Evolutionary conservation across 2,888 invertebrate species (phyloP).

Genomic region (Caenorhabditis sulstoni): DNA sequence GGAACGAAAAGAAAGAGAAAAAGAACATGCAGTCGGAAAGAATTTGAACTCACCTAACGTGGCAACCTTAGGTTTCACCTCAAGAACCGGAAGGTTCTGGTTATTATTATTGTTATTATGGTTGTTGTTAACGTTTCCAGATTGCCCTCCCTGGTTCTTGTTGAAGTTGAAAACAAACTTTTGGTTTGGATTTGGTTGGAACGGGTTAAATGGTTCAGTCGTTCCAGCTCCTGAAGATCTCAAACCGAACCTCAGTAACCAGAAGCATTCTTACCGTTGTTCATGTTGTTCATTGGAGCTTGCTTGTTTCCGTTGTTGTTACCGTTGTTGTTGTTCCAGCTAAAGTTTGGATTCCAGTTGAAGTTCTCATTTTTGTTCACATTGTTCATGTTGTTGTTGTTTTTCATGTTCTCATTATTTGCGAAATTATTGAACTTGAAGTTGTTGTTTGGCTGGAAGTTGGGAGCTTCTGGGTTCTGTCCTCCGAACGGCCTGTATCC

Average conservation of each 20-base stretch:
- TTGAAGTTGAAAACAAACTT: conserved; percentile 59
- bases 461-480: conserved; percentile 27
- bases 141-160: conserved; percentile 36
- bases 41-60: conserved; percentile 62
- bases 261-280: conserved; percentile 11
- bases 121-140: conserved; percentile 9
- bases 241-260: neutral
- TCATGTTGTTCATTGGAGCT: conserved; percentile 33
- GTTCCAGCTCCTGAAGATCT: conserved; percentile 12
- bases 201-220: conserved; percentile 39
- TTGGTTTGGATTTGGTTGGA: conserved; percentile 63
- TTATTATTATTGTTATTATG: conserved; percentile 36
- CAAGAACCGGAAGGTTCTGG: conserved; percentile 30
- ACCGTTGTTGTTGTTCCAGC: conserved; percentile 53
- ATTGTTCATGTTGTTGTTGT: conserved; percentile 22
- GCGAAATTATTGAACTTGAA: conserved; percentile 55
- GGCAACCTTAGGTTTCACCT: conserved; percentile 54
- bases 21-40: conserved; percentile 1
- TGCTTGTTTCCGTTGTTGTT: conserved; percentile 41
- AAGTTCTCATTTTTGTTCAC: conserved; percentile 41
- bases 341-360: conserved; percentile 53
- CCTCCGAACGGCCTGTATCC: conserved; percentile 38
- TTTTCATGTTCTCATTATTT: conserved; percentile 30
- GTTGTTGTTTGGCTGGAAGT: conserved; percentile 57
- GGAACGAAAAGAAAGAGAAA: conserved; percentile 8